Conservation (phyloP, 2,888 invertebrate species). For the Heteromurus nitidus region DNA sequence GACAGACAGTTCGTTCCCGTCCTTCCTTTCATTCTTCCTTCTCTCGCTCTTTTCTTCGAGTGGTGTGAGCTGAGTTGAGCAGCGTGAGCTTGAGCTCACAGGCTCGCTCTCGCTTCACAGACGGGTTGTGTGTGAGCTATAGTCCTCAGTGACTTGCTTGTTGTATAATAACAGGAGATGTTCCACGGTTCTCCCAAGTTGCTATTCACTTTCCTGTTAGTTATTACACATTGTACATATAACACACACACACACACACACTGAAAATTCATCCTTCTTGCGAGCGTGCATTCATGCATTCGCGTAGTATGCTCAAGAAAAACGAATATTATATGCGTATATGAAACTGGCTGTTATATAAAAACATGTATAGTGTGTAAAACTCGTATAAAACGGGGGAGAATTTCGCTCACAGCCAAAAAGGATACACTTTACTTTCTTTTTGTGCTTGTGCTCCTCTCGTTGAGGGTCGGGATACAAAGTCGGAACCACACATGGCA, state of each 20-base stretch:
- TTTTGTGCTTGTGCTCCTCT: slow-evolving; percentile 33
- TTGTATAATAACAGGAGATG: slow-evolving; percentile 49
- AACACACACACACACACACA: background rate
- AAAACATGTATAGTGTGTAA: background rate
- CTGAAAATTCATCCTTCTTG: slow-evolving; percentile 22
- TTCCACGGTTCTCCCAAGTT: slow-evolving; percentile 55
- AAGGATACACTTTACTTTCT: slow-evolving; percentile 64
- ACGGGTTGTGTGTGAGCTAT: slow-evolving; percentile 30
- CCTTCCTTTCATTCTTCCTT: slow-evolving; percentile 51
- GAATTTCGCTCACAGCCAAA: slow-evolving; percentile 57
- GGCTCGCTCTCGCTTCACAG: background rate
- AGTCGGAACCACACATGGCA: slow-evolving; percentile 48
- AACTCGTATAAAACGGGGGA: slow-evolving; percentile 29
- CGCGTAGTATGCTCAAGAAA: background rate
- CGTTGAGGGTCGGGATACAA: slow-evolving; percentile 63
- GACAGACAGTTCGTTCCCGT: slow-evolving; percentile 60
- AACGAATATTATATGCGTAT: background rate
- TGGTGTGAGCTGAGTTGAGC: slow-evolving; percentile 24
- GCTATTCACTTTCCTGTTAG: slow-evolving; percentile 59
- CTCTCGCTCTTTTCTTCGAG: background rate
- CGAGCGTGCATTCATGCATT: slow-evolving; percentile 24
- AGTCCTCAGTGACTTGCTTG: slow-evolving; percentile 53
- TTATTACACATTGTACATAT: slow-evolving; percentile 38
- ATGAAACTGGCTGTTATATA: background rate
- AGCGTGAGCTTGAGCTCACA: slow-evolving; percentile 33